These are phyloP conservation scores for Morone saxatilis DNA, from an alignment of 2,113 vertebrate species.

Conservation along the genomic window DNA sequence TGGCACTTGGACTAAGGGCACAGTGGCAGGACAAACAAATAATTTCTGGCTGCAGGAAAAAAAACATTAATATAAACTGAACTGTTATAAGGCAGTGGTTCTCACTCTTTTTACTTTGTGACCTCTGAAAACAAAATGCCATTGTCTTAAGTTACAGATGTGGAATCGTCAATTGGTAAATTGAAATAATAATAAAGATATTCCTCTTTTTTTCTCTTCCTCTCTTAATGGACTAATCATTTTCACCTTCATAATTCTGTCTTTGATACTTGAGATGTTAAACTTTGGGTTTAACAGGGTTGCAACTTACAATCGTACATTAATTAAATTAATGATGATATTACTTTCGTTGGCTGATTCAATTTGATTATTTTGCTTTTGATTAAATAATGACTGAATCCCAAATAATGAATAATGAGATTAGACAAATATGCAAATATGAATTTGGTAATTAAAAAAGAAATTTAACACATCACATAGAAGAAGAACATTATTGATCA, in stretches of 20 bases:
- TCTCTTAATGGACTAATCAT: background rate
- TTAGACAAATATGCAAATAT: too few species aligned
- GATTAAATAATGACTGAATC: too few species aligned
- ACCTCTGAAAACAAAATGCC: background rate
- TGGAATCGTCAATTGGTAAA: background rate
- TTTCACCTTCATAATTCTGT: background rate
- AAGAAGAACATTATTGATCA: background rate
- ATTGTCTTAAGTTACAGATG: background rate
- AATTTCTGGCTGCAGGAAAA: background rate
- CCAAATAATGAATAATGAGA: too few species aligned
- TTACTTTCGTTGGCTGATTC: background rate
- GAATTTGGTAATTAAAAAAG: too few species aligned
- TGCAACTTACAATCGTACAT: background rate
- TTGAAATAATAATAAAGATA: too few species aligned
- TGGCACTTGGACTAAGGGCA: constrained; percentile 16
- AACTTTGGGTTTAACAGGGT: too few species aligned
- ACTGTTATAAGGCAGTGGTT: background rate
- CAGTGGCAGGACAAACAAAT: background rate
- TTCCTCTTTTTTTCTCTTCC: too few species aligned
- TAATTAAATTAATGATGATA: background rate
- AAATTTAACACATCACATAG: too few species aligned
- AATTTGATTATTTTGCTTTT: too few species aligned
- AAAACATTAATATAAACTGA: background rate
- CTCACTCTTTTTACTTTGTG: background rate
- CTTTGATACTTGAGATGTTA: background rate